A percentile compares a stretch with the other conserved stretches of the same genome.
phyloP scores from a whole-genome alignment of 1,140 invertebrate genomes.

The Drosophila athabasca region DNA sequence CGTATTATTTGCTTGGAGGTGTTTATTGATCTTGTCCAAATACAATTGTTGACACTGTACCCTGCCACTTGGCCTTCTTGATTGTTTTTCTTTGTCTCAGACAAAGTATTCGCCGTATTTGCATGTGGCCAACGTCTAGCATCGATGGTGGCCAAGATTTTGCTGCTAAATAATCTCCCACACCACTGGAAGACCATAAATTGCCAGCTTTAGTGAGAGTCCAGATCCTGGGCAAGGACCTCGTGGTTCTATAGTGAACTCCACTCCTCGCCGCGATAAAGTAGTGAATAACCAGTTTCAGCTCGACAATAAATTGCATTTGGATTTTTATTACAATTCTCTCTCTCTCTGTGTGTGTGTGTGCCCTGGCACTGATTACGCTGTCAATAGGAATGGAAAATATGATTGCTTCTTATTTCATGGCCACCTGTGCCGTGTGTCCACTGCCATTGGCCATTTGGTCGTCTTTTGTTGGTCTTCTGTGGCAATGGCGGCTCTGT shows the following conservation, averaged over 20 bases:
- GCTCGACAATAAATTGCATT: slow-evolving; percentile 76
- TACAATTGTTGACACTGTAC: slow-evolving; percentile 37
- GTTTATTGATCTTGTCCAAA: slow-evolving; percentile 49
- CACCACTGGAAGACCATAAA: slow-evolving; percentile 57
- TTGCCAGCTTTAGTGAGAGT: slow-evolving; percentile 70
- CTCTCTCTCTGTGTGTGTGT: slow-evolving; percentile 1
- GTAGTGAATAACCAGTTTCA: slow-evolving; percentile 74
- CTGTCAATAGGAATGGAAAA: slow-evolving; percentile 79
- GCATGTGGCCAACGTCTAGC: slow-evolving; percentile 25
- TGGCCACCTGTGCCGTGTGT: background rate
- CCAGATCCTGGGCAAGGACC: slow-evolving; percentile 23
- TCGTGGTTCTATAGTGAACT: slow-evolving; percentile 51
- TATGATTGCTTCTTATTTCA: slow-evolving; percentile 61
- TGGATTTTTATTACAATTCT: slow-evolving; percentile 76
- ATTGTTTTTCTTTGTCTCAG: slow-evolving; percentile 43
- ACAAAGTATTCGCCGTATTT: slow-evolving; percentile 27
- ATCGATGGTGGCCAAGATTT: too few relatives aligned
- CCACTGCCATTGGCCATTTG: slow-evolving; percentile 29
- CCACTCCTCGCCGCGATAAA: slow-evolving; percentile 66
- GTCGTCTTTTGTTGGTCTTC: slow-evolving; percentile 23
- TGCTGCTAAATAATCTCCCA: slow-evolving; percentile 24
- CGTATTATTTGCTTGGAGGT: slow-evolving; percentile 42
- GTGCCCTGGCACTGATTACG: slow-evolving; percentile 71
- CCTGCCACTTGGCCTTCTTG: slow-evolving; percentile 33
- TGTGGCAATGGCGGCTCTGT: slow-evolving; percentile 45